A percentile compares a stretch with the other conserved stretches of the same genome.
Evolutionary conservation across 2,113 vertebrate species (phyloP).

Genomic region (Mobula hypostoma): DNA sequence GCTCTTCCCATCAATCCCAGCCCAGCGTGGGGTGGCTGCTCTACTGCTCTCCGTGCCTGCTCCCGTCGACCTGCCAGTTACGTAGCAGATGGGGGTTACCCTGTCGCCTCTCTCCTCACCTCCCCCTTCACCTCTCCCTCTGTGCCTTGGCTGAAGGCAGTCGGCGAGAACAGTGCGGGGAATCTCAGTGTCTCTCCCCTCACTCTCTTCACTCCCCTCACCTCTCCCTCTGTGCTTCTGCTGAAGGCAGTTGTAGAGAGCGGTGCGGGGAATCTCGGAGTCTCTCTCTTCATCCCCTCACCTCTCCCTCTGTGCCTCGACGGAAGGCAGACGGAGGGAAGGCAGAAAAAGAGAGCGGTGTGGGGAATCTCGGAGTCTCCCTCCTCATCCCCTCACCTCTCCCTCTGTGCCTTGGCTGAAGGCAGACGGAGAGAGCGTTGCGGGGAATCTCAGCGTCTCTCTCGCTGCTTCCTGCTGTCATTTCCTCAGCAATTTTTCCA

Average conservation of each 20-base stretch:
- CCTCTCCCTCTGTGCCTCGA: too few relatives aligned
- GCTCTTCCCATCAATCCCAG: too few relatives aligned
- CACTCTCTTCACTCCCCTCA: too few relatives aligned
- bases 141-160: background rate
- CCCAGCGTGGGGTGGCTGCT: too few relatives aligned
- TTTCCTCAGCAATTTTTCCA: background rate
- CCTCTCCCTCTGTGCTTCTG: too few relatives aligned
- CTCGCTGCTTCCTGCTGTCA: constrained; percentile 2
- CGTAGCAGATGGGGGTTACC: too few relatives aligned
- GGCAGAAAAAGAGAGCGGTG: background rate
- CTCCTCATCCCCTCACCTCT: background rate
- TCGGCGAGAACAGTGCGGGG: background rate
- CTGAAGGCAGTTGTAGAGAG: background rate
- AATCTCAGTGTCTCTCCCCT: background rate
- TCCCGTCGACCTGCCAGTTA: too few relatives aligned
- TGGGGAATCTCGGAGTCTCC: background rate
- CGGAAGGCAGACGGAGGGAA: background rate
- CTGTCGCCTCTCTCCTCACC: too few relatives aligned
- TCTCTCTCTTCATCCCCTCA: background rate
- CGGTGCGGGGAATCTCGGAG: background rate
- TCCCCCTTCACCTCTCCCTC: too few relatives aligned
- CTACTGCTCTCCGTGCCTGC: too few relatives aligned
- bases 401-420: background rate
- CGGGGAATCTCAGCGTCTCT: background rate
- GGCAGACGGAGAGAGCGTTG: background rate